Evolutionary conservation across 2,113 vertebrate genomes (phyloP).

Genomic region (Misgurnus mizolepis): DNA sequence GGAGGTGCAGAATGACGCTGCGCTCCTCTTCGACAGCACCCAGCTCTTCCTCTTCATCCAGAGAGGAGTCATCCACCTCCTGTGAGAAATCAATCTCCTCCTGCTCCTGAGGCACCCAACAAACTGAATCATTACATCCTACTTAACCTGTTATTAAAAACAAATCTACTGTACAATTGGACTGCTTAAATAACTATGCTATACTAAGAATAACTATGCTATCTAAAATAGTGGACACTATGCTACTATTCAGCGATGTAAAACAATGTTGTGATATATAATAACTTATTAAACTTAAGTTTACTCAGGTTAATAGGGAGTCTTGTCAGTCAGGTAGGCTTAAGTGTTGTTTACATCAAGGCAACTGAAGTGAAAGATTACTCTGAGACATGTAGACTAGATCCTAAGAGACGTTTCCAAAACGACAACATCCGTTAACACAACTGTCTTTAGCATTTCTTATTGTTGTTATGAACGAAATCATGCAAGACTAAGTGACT

Average conservation of each 20-base stretch:
- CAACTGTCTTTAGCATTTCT: background rate
- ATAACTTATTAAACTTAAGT: background rate
- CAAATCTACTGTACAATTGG: too few species aligned
- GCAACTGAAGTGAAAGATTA: slow-evolving; percentile 19
- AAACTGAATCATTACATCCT: background rate
- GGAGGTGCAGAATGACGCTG: slow-evolving; percentile 94
- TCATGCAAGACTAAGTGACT: background rate
- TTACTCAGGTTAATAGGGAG: slow-evolving; percentile 23
- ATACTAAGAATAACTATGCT: too few species aligned
- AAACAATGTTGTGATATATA: too few species aligned
- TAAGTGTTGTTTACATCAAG: slow-evolving; percentile 30
- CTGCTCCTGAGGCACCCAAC: slow-evolving; percentile 76
- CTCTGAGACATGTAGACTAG: slow-evolving; percentile 7
- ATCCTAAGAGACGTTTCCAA: background rate
- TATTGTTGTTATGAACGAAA: background rate
- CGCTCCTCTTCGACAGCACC: slow-evolving; percentile 94
- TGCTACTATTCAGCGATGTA: too few species aligned
- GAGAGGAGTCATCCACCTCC: slow-evolving; percentile 84
- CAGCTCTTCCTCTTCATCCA: slow-evolving; percentile 88
- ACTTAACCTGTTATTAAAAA: background rate
- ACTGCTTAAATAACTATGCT: too few species aligned
- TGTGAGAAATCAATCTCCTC: slow-evolving; percentile 89
- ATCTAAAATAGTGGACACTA: background rate
- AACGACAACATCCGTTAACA: background rate
- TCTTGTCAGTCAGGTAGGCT: slow-evolving; percentile 14